These are phyloP conservation scores for Buphagus erythrorhynchus DNA, from an alignment of 2,797 vertebrate genomes.

Conservation along the genomic window DNA sequence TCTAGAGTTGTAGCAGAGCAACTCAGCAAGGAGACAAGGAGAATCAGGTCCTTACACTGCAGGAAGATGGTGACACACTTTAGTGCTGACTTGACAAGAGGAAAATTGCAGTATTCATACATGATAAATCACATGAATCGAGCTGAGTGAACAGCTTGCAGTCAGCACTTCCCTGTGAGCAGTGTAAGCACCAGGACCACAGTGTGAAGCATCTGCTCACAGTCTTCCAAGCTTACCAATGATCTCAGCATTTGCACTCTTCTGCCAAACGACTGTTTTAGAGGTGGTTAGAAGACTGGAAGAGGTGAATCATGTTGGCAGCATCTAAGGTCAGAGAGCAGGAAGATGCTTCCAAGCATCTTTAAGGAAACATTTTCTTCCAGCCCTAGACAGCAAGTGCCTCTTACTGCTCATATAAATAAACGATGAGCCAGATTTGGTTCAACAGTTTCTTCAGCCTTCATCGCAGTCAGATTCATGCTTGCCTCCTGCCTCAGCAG, in stretches of 20 bases:
- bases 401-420: neutral
- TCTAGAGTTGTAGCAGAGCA: neutral
- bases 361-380: neutral
- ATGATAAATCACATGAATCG: neutral
- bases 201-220: neutral
- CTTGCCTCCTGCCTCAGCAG: neutral
- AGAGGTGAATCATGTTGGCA: neutral
- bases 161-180: neutral
- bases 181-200: neutral
- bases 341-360: neutral
- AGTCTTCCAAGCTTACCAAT: neutral
- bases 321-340: neutral
- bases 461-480: neutral
- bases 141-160: neutral
- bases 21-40: neutral
- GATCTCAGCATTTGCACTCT: neutral
- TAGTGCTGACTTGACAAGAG: neutral
- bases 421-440: neutral
- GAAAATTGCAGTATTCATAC: neutral
- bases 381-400: neutral
- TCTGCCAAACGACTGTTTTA: neutral
- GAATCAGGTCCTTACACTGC: neutral
- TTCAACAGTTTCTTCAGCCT: neutral
- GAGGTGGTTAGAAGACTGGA: neutral
- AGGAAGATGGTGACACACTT: neutral